These are phyloP conservation scores for Reinhardtius hippoglossoides DNA, from an alignment of 2,113 vertebrate genomes.

Conservation along the genomic window DNA sequence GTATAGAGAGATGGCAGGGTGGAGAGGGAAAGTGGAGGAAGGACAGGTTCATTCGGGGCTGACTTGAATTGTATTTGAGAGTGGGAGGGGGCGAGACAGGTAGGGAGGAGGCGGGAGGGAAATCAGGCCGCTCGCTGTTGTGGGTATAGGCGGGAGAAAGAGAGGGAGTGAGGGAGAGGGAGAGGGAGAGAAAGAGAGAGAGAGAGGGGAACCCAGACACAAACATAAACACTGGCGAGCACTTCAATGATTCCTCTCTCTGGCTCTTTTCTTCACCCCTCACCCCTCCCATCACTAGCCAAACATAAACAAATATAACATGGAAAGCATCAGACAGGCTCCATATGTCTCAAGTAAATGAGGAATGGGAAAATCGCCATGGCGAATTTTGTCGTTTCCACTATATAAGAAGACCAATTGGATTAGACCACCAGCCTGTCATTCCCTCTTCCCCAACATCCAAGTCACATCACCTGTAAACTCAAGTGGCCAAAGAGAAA, in stretches of 20 bases:
- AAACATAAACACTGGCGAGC: slow-evolving; percentile 78
- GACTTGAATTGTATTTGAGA: slow-evolving; percentile 43
- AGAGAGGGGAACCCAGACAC: slow-evolving; percentile 76
- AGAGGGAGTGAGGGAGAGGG: slow-evolving; percentile 35
- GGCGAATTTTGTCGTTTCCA: slow-evolving; percentile 48
- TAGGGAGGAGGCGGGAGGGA: slow-evolving; percentile 15
- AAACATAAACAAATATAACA: slow-evolving; percentile 71
- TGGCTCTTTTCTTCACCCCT: slow-evolving; percentile 34
- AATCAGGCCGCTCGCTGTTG: slow-evolving; percentile 66
- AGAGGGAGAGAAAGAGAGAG: slow-evolving; percentile 41
- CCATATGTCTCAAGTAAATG: slow-evolving; percentile 49
- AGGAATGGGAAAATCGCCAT: slow-evolving; percentile 49
- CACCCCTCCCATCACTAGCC: slow-evolving; percentile 23
- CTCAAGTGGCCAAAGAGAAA: slow-evolving; percentile 42
- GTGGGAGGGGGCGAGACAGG: slow-evolving; percentile 26
- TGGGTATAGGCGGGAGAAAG: slow-evolving; percentile 48
- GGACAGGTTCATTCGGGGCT: slow-evolving; percentile 15
- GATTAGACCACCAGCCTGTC: slow-evolving; percentile 31
- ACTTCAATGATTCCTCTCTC: slow-evolving; percentile 76
- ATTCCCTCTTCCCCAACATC: slow-evolving; percentile 7
- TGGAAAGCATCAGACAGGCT: slow-evolving; percentile 65
- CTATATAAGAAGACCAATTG: slow-evolving; percentile 32
- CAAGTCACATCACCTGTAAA: slow-evolving; percentile 47
- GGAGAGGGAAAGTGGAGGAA: slow-evolving; percentile 29
- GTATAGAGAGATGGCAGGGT: slow-evolving; percentile 43